Conservation (phyloP, 2,113 vertebrate genomes). For the Lepus americanus region DNA sequence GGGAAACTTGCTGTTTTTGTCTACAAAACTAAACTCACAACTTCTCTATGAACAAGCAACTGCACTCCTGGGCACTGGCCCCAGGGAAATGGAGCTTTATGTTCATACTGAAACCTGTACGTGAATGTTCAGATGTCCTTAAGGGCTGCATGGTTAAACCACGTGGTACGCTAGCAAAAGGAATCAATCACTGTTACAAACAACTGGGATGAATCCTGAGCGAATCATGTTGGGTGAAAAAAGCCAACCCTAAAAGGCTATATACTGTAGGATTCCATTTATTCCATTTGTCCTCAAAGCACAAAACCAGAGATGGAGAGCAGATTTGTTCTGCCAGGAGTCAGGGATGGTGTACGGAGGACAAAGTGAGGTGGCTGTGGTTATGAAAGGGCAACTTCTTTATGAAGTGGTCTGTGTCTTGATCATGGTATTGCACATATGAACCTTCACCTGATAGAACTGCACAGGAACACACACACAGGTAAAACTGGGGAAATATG, state of each 20-base stretch:
- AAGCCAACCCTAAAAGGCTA: not conserved
- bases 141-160: not conserved
- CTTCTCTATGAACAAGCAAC: not conserved
- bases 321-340: not conserved
- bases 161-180: not conserved
- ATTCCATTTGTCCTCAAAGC: not conserved
- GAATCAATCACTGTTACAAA: not conserved
- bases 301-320: not conserved
- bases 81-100: not conserved
- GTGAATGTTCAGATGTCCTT: not conserved
- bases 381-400: too few species aligned
- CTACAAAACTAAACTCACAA: slow-evolving; percentile 6
- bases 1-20: not conserved
- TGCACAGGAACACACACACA: not conserved
- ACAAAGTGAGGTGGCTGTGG: not conserved
- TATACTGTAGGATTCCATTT: not conserved
- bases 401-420: not conserved
- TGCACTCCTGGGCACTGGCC: not conserved
- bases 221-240: not conserved
- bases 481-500: not conserved
- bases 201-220: not conserved
- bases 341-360: not conserved
- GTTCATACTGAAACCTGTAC: not conserved
- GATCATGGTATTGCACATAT: not conserved
- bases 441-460: not conserved